Conservation (phyloP, 2,888 invertebrate species). For the Sycophila texana region DNA sequence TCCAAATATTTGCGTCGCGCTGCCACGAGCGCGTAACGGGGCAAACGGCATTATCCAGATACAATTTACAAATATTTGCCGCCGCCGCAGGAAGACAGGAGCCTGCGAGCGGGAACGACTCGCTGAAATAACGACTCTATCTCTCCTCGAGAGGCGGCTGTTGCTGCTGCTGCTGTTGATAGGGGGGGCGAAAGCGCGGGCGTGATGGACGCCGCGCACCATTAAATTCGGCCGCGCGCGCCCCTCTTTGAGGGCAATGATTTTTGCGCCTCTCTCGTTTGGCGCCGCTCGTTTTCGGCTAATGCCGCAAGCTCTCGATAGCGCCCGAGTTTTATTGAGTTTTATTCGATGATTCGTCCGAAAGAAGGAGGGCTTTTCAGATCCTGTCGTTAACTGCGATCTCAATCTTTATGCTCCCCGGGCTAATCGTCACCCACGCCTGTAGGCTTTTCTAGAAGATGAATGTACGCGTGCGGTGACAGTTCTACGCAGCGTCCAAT, state of each 20-base stretch:
- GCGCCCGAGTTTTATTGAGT: background rate
- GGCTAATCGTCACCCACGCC: too few species aligned
- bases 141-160: background rate
- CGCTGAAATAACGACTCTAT: background rate
- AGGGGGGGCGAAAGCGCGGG: background rate
- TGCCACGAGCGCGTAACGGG: slow-evolving; percentile 5
- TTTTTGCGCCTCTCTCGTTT: slow-evolving; percentile 50
- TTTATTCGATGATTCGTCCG: slow-evolving; percentile 14
- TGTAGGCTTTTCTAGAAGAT: too few species aligned
- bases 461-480: too few species aligned
- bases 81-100: slow-evolving; percentile 19
- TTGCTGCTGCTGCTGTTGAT: slow-evolving; percentile 12
- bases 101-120: background rate
- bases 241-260: slow-evolving; percentile 51
- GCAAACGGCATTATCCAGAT: slow-evolving; percentile 47
- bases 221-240: slow-evolving; percentile 58
- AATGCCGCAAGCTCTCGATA: slow-evolving; percentile 4
- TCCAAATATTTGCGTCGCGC: slow-evolving; percentile 45
- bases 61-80: slow-evolving; percentile 53
- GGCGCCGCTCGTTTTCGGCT: background rate
- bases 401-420: too few species aligned
- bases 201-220: slow-evolving; percentile 29
- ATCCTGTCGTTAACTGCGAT: too few species aligned
- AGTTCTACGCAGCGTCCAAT: too few species aligned
- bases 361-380: background rate